These are phyloP conservation scores for Oryzias javanicus DNA, from an alignment of 2,113 vertebrate species.

Conservation along the genomic window DNA sequence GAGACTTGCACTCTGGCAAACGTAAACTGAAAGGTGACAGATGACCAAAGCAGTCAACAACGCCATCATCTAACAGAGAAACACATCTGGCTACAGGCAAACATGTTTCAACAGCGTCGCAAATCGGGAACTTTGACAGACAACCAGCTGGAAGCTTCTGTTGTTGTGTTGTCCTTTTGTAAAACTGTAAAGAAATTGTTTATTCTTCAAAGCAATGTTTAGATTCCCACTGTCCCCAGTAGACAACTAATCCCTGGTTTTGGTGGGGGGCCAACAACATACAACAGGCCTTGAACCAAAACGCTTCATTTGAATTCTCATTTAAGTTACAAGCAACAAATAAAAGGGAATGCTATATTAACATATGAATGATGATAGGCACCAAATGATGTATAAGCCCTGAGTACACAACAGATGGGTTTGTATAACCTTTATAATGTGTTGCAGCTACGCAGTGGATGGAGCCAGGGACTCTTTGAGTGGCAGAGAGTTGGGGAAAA, in stretches of 20 bases:
- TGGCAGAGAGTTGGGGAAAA: slow-evolving; percentile 38
- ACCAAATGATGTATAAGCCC: slow-evolving; percentile 12
- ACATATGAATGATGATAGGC: slow-evolving; percentile 13
- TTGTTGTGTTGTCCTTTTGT: slow-evolving; percentile 34
- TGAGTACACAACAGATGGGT: slow-evolving; percentile 8
- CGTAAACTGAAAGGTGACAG: neutral
- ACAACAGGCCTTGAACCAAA: neutral
- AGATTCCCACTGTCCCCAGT: too few species aligned
- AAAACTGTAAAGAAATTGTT: neutral
- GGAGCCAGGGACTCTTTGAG: slow-evolving; percentile 15
- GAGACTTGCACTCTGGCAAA: too few species aligned
- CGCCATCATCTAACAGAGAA: slow-evolving; percentile 19
- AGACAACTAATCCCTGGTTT: too few species aligned
- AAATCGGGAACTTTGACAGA: slow-evolving; percentile 38
- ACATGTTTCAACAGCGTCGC: slow-evolving; percentile 19
- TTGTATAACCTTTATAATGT: neutral
- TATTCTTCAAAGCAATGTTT: too few species aligned
- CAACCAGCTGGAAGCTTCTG: slow-evolving; percentile 32
- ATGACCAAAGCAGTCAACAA: slow-evolving; percentile 9
- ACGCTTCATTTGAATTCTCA: neutral
- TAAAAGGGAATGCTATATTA: neutral
- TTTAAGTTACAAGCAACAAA: neutral
- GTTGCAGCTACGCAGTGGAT: neutral
- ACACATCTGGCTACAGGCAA: slow-evolving; percentile 33
- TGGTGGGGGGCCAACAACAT: neutral